phyloP scores from a whole-genome alignment of 2,888 invertebrate genomes.

The Ecliptopera silaceata region DNA sequence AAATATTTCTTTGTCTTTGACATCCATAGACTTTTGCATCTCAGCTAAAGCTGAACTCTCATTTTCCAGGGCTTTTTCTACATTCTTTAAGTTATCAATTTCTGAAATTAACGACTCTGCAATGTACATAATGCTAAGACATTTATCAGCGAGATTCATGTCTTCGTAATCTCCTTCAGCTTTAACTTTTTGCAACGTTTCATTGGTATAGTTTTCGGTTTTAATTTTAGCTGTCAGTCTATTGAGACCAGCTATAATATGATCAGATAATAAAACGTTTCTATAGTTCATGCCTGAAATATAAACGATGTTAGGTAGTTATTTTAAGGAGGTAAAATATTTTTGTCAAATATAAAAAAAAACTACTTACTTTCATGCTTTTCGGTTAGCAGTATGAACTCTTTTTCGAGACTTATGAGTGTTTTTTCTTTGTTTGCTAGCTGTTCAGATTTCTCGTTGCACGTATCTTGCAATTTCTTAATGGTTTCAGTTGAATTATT shows the following conservation, averaged over 20 bases:
- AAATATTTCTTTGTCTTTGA: conserved; percentile 46
- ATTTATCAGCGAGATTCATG: conserved; percentile 37
- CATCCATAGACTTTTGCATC: conserved; percentile 42
- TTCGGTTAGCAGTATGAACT: conserved; percentile 41
- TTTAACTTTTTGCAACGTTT: conserved; percentile 35
- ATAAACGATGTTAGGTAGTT: background rate
- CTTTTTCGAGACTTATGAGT: conserved; percentile 36
- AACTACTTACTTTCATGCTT: conserved; percentile 47
- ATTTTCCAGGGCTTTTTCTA: conserved; percentile 45
- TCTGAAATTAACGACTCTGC: conserved; percentile 45
- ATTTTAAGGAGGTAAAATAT: background rate
- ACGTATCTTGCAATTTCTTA: conserved; percentile 22
- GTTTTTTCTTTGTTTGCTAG: conserved; percentile 38
- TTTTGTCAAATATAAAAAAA: background rate
- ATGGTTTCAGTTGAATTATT: conserved; percentile 1
- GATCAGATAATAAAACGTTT: conserved; percentile 33
- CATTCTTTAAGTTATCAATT: conserved; percentile 40
- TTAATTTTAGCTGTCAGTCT: conserved; percentile 42
- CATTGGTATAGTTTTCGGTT: conserved; percentile 28
- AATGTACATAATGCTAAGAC: conserved; percentile 44
- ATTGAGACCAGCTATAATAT: conserved; percentile 41
- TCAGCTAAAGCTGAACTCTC: conserved; percentile 39
- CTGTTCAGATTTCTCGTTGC: conserved; percentile 18
- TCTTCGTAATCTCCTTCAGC: conserved; percentile 21
- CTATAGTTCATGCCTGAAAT: conserved; percentile 44